Evolutionary conservation across 2,797 vertebrate species (phyloP).

Genomic region (Graptemys geographica): DNA sequence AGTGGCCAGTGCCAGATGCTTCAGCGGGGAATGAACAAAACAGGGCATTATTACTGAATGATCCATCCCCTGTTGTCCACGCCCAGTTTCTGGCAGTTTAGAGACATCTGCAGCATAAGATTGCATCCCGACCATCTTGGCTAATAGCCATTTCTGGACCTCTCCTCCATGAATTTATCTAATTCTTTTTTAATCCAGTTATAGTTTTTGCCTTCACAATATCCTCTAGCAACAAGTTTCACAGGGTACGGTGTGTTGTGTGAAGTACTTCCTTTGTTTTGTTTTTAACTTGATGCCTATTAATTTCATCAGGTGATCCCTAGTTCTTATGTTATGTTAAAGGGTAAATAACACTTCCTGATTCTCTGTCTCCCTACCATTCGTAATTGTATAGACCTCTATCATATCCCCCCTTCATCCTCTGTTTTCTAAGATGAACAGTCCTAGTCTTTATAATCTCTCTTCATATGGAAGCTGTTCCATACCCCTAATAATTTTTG

Average conservation of each 20-base stretch:
- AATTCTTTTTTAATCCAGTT: neutral
- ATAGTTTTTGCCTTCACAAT: neutral
- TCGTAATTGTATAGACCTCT: neutral
- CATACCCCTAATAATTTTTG: neutral
- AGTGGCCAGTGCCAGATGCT: neutral
- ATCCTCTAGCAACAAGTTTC: neutral
- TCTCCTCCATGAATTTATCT: neutral
- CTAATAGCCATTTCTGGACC: neutral
- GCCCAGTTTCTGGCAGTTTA: neutral
- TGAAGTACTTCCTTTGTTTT: neutral
- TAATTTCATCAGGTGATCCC: neutral
- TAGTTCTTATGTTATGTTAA: neutral
- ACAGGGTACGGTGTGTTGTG: neutral
- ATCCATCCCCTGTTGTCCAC: neutral
- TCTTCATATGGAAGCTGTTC: neutral
- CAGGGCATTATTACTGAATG: neutral
- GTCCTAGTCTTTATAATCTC: neutral
- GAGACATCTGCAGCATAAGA: neutral
- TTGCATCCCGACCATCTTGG: neutral
- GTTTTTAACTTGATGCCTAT: neutral
- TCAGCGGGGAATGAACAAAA: neutral
- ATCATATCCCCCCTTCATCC: neutral
- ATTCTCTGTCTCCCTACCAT: neutral
- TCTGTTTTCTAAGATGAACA: neutral
- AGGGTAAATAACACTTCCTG: neutral